These are phyloP conservation scores for Diloba caeruleocephala DNA, from an alignment of 2,888 invertebrate genomes.

Conservation along the genomic window DNA sequence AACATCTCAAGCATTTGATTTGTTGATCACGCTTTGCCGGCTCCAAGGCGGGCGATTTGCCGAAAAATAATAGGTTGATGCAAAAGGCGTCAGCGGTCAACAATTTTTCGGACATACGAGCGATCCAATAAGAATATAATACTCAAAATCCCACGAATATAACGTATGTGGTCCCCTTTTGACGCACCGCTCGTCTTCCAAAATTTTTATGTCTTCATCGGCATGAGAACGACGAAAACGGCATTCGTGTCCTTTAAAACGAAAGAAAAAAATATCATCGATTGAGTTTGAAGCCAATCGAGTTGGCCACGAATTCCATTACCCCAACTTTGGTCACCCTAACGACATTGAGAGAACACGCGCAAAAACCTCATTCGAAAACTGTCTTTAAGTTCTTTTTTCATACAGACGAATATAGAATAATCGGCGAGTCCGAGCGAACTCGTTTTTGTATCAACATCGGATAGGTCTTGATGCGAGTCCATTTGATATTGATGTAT, in stretches of 20 bases:
- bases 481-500: constrained; percentile 77
- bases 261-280: constrained; percentile 68
- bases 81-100: constrained; percentile 85
- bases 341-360: constrained; percentile 82
- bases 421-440: constrained; percentile 58
- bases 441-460: constrained; percentile 71
- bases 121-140: constrained; percentile 71
- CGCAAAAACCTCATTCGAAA: constrained; percentile 79
- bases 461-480: constrained; percentile 51
- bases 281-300: constrained; percentile 71
- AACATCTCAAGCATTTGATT: constrained; percentile 73
- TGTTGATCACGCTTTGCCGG: constrained; percentile 81
- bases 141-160: constrained; percentile 75
- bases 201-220: constrained; percentile 88
- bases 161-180: constrained; percentile 85
- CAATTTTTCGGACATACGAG: constrained; percentile 80
- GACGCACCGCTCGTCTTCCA: constrained; percentile 80
- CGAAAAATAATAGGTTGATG: constrained; percentile 82
- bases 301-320: constrained; percentile 79
- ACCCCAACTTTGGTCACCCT: constrained; percentile 76
- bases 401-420: constrained; percentile 55
- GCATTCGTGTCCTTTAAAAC: constrained; percentile 67
- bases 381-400: constrained; percentile 75
- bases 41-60: constrained; percentile 73
- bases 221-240: constrained; percentile 77